A percentile compares a stretch with the other conserved stretches of the same genome.
phyloP scores from a whole-genome alignment of 2,113 vertebrate species.

The Struthidea cinerea region DNA sequence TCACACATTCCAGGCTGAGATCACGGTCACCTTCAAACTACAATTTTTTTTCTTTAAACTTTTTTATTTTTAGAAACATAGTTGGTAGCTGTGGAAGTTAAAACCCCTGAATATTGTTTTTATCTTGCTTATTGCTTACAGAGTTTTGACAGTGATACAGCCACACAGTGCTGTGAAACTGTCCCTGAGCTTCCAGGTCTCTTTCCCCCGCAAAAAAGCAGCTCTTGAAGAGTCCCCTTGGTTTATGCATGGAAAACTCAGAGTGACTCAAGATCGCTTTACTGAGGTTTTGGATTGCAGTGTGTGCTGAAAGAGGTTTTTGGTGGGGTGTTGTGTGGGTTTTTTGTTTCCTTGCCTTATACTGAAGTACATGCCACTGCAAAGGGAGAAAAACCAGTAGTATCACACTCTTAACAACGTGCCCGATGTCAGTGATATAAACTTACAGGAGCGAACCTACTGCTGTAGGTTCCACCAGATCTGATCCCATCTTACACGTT shows the following conservation, averaged over 20 bases:
- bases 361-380: neutral
- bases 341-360: neutral
- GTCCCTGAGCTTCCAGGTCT: neutral
- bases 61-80: neutral
- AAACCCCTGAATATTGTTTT: neutral
- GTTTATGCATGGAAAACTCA: neutral
- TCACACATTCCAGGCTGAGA: conserved; percentile 25
- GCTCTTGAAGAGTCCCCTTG: neutral
- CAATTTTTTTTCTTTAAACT: neutral
- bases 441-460: neutral
- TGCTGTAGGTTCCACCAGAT: neutral
- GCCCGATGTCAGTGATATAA: neutral
- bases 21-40: conserved; percentile 14
- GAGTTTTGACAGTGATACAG: neutral
- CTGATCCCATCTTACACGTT: neutral
- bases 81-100: neutral
- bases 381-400: neutral
- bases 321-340: neutral
- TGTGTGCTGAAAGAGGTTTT: neutral
- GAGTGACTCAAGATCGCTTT: neutral
- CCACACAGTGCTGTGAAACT: neutral
- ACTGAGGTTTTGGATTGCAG: neutral
- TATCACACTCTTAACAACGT: neutral
- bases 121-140: neutral
- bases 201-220: neutral